These are phyloP conservation scores for Castor canadensis DNA, from an alignment of 2,113 vertebrate genomes.

Conservation along the genomic window DNA sequence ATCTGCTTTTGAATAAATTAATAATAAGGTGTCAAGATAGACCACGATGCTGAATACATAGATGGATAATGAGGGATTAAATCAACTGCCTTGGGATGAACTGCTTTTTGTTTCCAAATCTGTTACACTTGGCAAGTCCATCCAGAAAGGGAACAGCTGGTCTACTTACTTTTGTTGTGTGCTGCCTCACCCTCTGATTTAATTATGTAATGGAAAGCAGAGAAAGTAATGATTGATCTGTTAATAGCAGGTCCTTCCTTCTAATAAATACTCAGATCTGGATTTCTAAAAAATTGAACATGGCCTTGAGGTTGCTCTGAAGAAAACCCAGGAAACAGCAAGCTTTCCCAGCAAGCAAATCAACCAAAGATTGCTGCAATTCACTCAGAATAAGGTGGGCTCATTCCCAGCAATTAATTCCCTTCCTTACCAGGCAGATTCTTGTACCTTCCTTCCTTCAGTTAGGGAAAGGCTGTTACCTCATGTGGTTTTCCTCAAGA, in stretches of 20 bases:
- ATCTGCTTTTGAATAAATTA: constrained; percentile 10
- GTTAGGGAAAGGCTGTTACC: background rate
- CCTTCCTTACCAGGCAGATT: background rate
- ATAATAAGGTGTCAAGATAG: background rate
- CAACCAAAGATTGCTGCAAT: background rate
- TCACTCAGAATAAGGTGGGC: background rate
- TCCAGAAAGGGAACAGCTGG: background rate
- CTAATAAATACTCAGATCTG: background rate
- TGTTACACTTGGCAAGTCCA: background rate
- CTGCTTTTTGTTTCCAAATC: background rate
- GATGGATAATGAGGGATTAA: constrained; percentile 35
- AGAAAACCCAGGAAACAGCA: background rate
- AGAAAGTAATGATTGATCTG: background rate
- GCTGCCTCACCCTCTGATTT: background rate
- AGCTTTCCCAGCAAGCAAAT: background rate
- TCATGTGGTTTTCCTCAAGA: background rate
- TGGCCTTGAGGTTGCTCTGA: background rate
- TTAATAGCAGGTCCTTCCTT: background rate
- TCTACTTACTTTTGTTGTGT: background rate
- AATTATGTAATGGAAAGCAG: background rate
- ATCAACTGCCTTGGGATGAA: background rate
- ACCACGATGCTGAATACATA: background rate
- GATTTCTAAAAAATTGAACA: background rate
- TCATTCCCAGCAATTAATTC: background rate
- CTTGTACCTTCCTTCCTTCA: background rate